Base-by-base conservation (phyloP, 2,888 invertebrate species). In the Morpho helenor region DNA sequence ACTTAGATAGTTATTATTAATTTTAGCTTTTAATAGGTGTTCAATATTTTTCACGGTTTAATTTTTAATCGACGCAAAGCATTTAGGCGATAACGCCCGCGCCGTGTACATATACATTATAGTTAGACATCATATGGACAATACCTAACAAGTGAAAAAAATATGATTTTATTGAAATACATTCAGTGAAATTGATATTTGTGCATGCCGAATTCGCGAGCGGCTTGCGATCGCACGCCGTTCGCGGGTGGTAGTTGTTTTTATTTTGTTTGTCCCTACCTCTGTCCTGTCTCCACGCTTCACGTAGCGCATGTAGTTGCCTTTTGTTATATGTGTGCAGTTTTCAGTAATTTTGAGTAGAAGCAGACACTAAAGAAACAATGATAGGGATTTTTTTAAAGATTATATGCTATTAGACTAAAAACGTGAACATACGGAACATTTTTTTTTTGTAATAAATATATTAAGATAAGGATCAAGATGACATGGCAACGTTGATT, bases 111-210 rank as follows among this genome's bases (percentile, higher is more conserved):
- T 80, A 89, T 87, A 87, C 77, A 80, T 83, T 80, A 77, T 87
- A 87, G 84, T 79, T 87, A 88, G 87, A 80, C 79, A 85, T 87
- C 79, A 85, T 88, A 87, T 84, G 89, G 89, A 90, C 89, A 88
- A 90, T 90, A 89, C 89, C 87, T 89, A 88, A 90, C 89, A 88
- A 88, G 89, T 89, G 87, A 80, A 86, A 80, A 80, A 76, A 72
- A 59, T 74, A 57, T 84, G 84, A 84, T 85, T 88, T 87, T 87
- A 84, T 88, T 88, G 87, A 87, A 84, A 88, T 83, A 86, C 85
- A 87, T 80, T 87, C 86, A 82, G 85, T 88, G 85, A 81, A 89
- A 87, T 85, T 80, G 80, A 69, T 58, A 49, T 66, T 65, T 70
- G 73, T 84, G 88, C 87, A 85, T 84, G 88, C 82, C 76, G 69